A percentile compares a stretch with the other conserved stretches of the same genome.
These are phyloP conservation scores for Saturnia japonica DNA, from an alignment of 2,888 invertebrate genomes.

Conservation along the genomic window DNA sequence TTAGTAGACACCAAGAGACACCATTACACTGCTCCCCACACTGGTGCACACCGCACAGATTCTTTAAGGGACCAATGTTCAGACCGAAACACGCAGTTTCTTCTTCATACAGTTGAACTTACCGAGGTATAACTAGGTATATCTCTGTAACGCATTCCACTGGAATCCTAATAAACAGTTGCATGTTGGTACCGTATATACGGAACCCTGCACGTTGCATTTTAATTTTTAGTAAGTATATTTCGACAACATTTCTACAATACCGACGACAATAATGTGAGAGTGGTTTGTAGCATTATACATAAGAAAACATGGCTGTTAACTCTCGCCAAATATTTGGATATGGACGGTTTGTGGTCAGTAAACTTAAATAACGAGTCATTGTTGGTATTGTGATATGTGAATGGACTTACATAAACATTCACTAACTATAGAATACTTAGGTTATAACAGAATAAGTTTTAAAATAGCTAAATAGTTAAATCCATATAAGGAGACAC, in stretches of 20 bases:
- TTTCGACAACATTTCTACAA: neutral
- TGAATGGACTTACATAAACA: neutral
- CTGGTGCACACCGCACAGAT: too few species aligned
- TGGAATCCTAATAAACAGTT: neutral
- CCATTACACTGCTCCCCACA: too few species aligned
- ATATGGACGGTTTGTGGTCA: neutral
- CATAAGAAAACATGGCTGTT: neutral
- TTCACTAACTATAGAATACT: neutral
- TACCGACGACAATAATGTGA: neutral
- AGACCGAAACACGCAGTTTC: too few species aligned
- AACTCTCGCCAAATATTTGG: conserved; percentile 7
- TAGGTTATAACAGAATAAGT: neutral
- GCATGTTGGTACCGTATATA: neutral
- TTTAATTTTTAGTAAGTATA: neutral
- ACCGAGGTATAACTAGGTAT: too few species aligned
- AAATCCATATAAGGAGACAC: too few species aligned
- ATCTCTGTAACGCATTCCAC: too few species aligned
- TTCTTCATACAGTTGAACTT: too few species aligned
- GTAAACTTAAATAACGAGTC: neutral
- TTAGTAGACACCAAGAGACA: too few species aligned
- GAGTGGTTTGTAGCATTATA: neutral
- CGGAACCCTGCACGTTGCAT: neutral
- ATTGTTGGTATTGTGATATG: neutral
- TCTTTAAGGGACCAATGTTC: too few species aligned
- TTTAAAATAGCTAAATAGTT: too few species aligned